Evolutionary conservation across 2,797 vertebrate genomes (phyloP), one percentile per base, ranked within the genome.

Genomic region (Euphonia xanthogaster): DNA sequence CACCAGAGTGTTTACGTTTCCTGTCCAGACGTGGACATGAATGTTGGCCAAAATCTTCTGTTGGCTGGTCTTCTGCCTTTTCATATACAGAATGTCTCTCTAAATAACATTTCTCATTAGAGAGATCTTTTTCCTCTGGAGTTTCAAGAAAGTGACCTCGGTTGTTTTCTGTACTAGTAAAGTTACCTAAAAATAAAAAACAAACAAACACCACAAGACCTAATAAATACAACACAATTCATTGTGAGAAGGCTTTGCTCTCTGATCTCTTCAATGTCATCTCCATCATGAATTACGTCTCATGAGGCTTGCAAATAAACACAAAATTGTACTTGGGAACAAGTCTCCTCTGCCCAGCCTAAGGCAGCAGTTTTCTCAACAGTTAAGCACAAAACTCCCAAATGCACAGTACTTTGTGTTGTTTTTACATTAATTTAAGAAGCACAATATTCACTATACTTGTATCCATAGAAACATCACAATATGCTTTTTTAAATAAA

Each of bases 1-100:
- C 98, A 94, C 98, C 98, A 94, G 98, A 98, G 94, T 98, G 97
- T 93, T 98, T 98, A 87, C 98, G 98, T 95, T 99, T 99, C 97
- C 98, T 98, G 91, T 97, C 95, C 93, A 97, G 96, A 94, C 96
- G 98, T 76, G 97, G 97, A 90, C 96, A 95, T 51, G 96, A 96
- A 94, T 97, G 98, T 31, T 95, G 96, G 44, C 95, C 95, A 90
- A 82, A 70, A 35, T 97, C 98, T 71, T 98, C 97, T 30, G 95
- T 28, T 50, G 94, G 97, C 72, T 61, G 97, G 45, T 97, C 97
- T 17, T 93, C 42, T 10, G 93, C 97, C 27, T 96, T 98, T 90
- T 98, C 98, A 11, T 95, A 97, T 24, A 91, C n/a, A 55, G 97
- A 92, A 70, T 95, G 95, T 86, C 97, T 98, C 78, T 98, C 98